Evolutionary conservation across 2,888 invertebrate genomes (phyloP), one percentile per base, ranked within the genome.

Genomic region (Hirtodrosophila duncani): DNA sequence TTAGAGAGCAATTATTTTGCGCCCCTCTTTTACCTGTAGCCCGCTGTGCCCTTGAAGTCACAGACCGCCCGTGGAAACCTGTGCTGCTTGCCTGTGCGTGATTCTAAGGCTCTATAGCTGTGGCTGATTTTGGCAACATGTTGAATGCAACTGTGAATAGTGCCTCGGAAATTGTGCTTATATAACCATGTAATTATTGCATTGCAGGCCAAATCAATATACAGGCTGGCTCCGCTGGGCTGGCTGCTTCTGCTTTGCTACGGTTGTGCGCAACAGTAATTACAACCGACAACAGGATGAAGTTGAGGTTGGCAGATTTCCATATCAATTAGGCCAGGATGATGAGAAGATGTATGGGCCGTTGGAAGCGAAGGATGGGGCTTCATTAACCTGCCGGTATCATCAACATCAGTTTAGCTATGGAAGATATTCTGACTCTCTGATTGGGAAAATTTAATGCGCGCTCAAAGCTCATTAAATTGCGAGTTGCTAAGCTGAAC

Each of bases 131-230:
- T 34, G 46, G 42, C 68, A 63, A 70, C 72, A 68, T 77, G 77
- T 77, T 68, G 77, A 70, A 66, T 66, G 58, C 49, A 26, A 21
- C 34, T 20, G 33, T 66, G 66, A 72, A 50, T 68, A 57, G 68
- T 71, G 68, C 58, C 44, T 49, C 66, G 74, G 77, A 75, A 68
- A 74, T 53, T 68, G 50, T 37, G 59, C 59, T 63, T 67, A 63
- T 74, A 65, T 74, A 64, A 50, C 52, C 71, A 67, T 75, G 62
- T 74, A 77, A 75, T 77, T 71, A 75, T 68, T 63, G 48, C 69
- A 67, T 67, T 69, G 67, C 65, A 57, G 44, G 46, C 36, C 62
- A 71, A 74, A 71, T 77, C 71, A 74, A 69, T 77, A 68, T 43
- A 70, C 60, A 45, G 46, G 55, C 53, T 49, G 33, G 26, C 16